Base-by-base conservation (phyloP, 2,113 vertebrate genomes). In the Myotis lucifugus region DNA sequence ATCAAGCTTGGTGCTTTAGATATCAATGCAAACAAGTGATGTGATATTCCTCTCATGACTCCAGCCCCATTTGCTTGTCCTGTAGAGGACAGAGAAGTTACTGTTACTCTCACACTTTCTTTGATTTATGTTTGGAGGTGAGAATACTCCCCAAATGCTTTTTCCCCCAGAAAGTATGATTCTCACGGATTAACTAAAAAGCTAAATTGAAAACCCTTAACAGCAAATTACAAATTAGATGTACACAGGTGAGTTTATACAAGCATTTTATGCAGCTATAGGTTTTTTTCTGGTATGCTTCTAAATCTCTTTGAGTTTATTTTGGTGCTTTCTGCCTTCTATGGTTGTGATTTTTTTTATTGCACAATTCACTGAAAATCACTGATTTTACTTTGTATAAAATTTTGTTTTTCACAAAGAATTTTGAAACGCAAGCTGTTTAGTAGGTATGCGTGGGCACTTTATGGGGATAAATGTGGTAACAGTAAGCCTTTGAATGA, bases 301-400 rank as follows among this genome's bases (percentile, higher is more conserved):
- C 93, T 91, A 76, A 32, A 84, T 46, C 14, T 72, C 29, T 56
- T 54, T 54, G 46, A 85, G 48, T 67, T 85, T 21, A 81, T 1
- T 56, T 64, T 88, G 23, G 15, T 34, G 64, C 27, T 84, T 85
- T 82, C 10, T 61, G 3, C 13, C n/a, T 82, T 88, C 13, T 74
- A 29, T 59, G 61, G 13, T 56, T 91, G 92, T 81, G 17, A 73
- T 46, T 95, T 56, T 40, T 67, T 74, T 95, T 50, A 25, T 64
- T 78, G 19, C 9, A n/a, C 25, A 23, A 91, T n/a, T 32, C 14
- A 59, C 14, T 84, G 34, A 83, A 93, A 70, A 70, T 48, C n/a
- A 77, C 32, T 70, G 8, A 52, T 72, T 67, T 8, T 32, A 73
- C 32, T n/a, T 84, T 74, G 7, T 40, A 11, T 77, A 66, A 27